Base-by-base conservation (phyloP, 2,113 vertebrate species). In the Tringa solitaria region DNA sequence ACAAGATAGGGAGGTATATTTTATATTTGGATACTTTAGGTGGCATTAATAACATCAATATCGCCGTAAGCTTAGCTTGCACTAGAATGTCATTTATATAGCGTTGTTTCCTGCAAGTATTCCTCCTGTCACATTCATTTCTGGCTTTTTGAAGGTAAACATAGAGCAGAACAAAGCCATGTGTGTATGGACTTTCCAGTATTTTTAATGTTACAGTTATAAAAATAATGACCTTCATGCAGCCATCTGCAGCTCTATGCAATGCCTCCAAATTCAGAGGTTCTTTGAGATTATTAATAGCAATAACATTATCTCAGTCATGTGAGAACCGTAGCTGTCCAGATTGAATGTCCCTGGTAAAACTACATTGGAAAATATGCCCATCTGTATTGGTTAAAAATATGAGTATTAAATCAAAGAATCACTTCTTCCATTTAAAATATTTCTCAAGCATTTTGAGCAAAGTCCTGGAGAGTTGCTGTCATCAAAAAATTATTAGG, bases 221-320 rank as follows among this genome's bases (percentile, higher is more conserved):
- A 89, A 93, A 97, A 97, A 84, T 94, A 94, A 95, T 95, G 63
- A 94, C 60, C 59, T 92, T 92, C 48, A 85, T 92, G 63, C 33
- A 94, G 39, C 35, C 41, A 50, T 88, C 91, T 87, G 33, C 45
- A 56, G 17, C 56, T 79, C 60, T 84, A 15, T 5, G 5, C 64
- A 88, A 9, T 61, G 28, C 57, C 53, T 93, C 73, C 46, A 92
- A 60, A 56, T 37, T 50, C 10, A 6, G 32, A 51, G 60, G 22
- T 87, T 95, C 86, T 68, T 81, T 76, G 70, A 72, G 78, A 68
- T 93, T 95, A 90, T 96, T 92, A 84, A 85, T 78, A 92, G 78
- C n/a, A 61, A 54, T 93, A 87, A 59, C 63, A 41, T 69, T 75
- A 95, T 68, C 50, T 96, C 24, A 87, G 84, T 75, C 45, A 78